phyloP scores from a whole-genome alignment of 2,113 vertebrate species.

The Callionymus lyra region DNA sequence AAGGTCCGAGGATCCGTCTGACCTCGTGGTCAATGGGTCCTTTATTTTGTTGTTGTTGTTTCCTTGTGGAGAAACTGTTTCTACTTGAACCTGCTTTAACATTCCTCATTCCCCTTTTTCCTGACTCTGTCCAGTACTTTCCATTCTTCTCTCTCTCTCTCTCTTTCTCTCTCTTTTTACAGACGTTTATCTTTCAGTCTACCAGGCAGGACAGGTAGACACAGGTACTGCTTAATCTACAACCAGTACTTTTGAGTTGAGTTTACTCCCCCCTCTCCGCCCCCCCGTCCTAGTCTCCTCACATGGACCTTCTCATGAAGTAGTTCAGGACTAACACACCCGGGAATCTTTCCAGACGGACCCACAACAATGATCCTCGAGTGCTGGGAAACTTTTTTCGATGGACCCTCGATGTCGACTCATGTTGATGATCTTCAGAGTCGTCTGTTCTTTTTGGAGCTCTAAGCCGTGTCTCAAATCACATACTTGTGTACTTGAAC shows the following conservation, averaged over 20 bases:
- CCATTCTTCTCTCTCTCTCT: slow-evolving; percentile 93
- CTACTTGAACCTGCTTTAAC: slow-evolving; percentile 74
- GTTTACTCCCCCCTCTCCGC: slow-evolving; percentile 18
- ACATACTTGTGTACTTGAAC: too few relatives aligned
- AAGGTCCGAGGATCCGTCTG: not conserved
- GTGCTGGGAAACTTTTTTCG: not conserved
- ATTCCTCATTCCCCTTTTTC: slow-evolving; percentile 86
- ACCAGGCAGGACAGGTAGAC: slow-evolving; percentile 99
- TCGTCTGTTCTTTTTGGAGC: too few relatives aligned
- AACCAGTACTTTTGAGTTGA: slow-evolving; percentile 57
- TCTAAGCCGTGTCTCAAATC: too few relatives aligned
- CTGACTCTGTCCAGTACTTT: slow-evolving; percentile 98
- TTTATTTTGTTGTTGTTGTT: slow-evolving; percentile 34
- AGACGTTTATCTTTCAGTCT: slow-evolving; percentile 99
- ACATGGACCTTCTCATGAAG: slow-evolving; percentile 67
- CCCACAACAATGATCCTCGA: slow-evolving; percentile 76
- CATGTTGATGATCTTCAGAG: too few relatives aligned
- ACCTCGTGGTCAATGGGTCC: slow-evolving; percentile 62
- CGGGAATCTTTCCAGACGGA: slow-evolving; percentile 77
- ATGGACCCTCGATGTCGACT: too few relatives aligned
- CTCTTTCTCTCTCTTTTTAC: slow-evolving; percentile 91
- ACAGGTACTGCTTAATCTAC: slow-evolving; percentile 97
- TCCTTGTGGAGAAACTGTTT: slow-evolving; percentile 60
- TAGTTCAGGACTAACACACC: slow-evolving; percentile 76
- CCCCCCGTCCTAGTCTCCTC: slow-evolving; percentile 21